Conservation (phyloP, 2,797 vertebrate genomes). For the Anisognathus igniventris region DNA sequence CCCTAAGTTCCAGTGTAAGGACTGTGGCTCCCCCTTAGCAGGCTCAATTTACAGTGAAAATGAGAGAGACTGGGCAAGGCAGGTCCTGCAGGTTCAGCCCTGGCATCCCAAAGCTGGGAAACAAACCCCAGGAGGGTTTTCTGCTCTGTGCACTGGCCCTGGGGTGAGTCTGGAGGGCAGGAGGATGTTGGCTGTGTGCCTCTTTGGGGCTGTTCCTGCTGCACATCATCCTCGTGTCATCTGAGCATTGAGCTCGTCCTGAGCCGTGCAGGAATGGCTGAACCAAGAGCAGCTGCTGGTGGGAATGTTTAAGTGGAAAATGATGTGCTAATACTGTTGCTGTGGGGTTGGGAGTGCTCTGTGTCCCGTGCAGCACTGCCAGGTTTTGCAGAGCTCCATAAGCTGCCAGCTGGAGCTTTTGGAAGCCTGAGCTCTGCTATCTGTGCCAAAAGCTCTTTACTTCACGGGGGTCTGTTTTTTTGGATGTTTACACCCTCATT, state of each 20-base stretch:
- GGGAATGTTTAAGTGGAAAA: not conserved
- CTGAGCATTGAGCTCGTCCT: fast-evolving
- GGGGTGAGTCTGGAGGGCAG: not conserved
- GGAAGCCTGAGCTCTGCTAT: not conserved
- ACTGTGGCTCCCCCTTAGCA: not conserved
- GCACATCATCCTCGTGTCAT: not conserved
- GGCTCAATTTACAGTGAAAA: not conserved
- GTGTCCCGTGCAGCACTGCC: not conserved
- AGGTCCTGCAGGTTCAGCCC: not conserved
- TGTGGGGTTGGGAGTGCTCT: not conserved
- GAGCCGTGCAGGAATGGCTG: not conserved
- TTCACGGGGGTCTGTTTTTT: not conserved
- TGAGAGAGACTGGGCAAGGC: not conserved
- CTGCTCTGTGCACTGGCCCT: not conserved
- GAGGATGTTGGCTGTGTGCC: not conserved
- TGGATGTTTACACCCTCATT: not conserved
- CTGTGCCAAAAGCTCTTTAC: not conserved
- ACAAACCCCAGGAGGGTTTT: not conserved
- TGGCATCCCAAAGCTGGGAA: not conserved
- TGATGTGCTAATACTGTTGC: not conserved
- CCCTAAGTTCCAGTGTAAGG: not conserved
- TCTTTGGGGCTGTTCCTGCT: not conserved
- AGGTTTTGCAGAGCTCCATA: not conserved
- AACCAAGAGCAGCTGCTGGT: not conserved
- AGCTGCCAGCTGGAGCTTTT: not conserved